phyloP scores from a whole-genome alignment of 2,888 invertebrate genomes.

The Rugalucina vietnamica region DNA sequence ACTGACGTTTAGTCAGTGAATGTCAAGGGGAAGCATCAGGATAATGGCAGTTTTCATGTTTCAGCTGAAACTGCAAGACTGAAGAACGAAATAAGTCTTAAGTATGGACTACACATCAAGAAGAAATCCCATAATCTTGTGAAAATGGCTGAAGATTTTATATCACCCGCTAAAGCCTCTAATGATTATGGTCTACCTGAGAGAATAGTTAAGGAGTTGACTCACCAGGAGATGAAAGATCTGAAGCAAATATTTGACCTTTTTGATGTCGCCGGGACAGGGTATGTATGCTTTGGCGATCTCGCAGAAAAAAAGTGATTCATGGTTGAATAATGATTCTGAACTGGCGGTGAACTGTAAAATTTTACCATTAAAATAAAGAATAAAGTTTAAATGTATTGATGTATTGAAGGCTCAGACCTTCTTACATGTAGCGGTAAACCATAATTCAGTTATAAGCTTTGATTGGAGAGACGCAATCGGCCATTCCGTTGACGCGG shows the following conservation, averaged over 20 bases:
- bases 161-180: constrained; percentile 53
- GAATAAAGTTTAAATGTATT: too few relatives aligned
- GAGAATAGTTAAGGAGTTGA: constrained; percentile 65
- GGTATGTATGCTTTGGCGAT: constrained; percentile 58
- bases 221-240: constrained; percentile 72
- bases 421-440: too few relatives aligned
- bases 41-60: constrained; percentile 38
- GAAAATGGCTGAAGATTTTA: constrained; percentile 66
- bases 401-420: too few relatives aligned
- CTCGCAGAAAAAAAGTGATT: not conserved
- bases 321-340: not conserved
- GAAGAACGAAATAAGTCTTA: constrained; percentile 57
- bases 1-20: too few relatives aligned
- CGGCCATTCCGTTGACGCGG: too few relatives aligned
- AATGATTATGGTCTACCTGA: constrained; percentile 66
- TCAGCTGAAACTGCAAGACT: constrained; percentile 59
- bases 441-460: too few relatives aligned
- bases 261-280: constrained; percentile 73
- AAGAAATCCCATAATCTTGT: constrained; percentile 60
- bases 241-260: constrained; percentile 72
- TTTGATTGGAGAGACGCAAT: too few relatives aligned
- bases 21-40: too few relatives aligned
- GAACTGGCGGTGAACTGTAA: not conserved
- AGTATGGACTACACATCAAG: constrained; percentile 56
- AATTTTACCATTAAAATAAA: not conserved